These are phyloP conservation scores for Psammodynastes pulverulentus DNA, from an alignment of 2,113 vertebrate species.

Conservation along the genomic window DNA sequence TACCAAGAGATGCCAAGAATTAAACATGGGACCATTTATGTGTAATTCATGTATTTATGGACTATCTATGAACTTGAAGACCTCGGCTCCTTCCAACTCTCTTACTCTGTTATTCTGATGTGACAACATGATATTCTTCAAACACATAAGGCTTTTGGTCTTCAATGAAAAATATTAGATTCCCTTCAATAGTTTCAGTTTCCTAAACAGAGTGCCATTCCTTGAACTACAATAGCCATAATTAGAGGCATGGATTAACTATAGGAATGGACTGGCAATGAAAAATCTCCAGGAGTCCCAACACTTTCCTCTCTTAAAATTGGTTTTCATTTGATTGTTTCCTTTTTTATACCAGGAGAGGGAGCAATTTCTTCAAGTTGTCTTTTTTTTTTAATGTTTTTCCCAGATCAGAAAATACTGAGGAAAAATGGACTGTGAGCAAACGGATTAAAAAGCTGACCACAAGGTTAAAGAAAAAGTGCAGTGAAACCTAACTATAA, in stretches of 20 bases:
- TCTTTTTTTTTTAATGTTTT: no score
- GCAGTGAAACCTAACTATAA: not conserved
- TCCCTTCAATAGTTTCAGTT: not conserved
- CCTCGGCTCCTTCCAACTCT: not conserved
- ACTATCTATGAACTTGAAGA: not conserved
- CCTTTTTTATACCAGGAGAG: constrained; percentile 33
- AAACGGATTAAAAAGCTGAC: not conserved
- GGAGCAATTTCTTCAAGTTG: constrained; percentile 52
- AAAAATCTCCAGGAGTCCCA: not conserved
- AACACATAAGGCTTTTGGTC: not conserved
- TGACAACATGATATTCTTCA: not conserved
- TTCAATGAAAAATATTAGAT: not conserved
- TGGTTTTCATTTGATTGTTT: not conserved
- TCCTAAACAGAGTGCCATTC: not conserved
- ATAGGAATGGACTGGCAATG: not conserved
- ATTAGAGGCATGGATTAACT: not conserved
- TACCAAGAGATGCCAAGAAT: not conserved
- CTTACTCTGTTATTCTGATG: not conserved
- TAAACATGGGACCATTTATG: not conserved
- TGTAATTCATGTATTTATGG: not conserved
- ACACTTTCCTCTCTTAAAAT: not conserved
- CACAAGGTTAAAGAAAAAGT: not conserved
- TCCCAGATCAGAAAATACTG: not conserved
- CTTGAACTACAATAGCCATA: not conserved
- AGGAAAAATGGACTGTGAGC: not conserved